These are phyloP conservation scores for Diadromus collaris DNA, from an alignment of 2,888 invertebrate species.

Conservation along the genomic window DNA sequence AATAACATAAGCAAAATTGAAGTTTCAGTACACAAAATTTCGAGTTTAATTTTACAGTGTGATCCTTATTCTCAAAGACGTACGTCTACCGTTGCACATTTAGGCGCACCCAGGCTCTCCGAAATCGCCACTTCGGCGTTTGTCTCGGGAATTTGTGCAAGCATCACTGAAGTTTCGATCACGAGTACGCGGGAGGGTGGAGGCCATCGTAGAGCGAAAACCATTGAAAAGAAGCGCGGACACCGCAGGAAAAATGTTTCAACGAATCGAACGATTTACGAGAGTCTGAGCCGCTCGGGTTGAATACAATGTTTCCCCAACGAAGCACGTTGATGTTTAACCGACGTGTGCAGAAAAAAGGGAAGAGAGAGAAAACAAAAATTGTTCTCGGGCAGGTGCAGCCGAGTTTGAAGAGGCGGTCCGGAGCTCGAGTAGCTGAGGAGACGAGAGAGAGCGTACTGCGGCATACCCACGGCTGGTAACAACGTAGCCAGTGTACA, in stretches of 20 bases:
- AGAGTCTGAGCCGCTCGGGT: conserved; percentile 4
- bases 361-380: conserved; percentile 26
- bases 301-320: conserved; percentile 6
- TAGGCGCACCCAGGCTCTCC: background rate
- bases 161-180: background rate
- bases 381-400: conserved; percentile 32
- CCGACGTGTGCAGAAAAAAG: conserved; percentile 16
- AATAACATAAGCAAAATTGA: no score
- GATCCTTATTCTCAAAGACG: conserved; percentile 27
- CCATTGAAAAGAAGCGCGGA: conserved; percentile 5
- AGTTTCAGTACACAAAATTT: no score
- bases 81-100: conserved; percentile 20
- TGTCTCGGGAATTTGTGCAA: conserved; percentile 6
- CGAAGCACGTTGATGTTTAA: conserved; percentile 41
- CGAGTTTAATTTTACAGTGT: no score
- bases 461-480: conserved; percentile 27
- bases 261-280: conserved; percentile 38
- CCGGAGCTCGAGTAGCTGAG: conserved; percentile 33
- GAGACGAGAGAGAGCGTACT: conserved; percentile 37
- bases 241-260: conserved; percentile 10
- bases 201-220: background rate
- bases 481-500: conserved; percentile 16
- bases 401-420: conserved; percentile 21
- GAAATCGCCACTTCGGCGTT: background rate
- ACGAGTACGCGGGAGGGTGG: background rate